Evolutionary conservation across 2,113 vertebrate genomes (phyloP).

Genomic region (Phaethon lepturus): DNA sequence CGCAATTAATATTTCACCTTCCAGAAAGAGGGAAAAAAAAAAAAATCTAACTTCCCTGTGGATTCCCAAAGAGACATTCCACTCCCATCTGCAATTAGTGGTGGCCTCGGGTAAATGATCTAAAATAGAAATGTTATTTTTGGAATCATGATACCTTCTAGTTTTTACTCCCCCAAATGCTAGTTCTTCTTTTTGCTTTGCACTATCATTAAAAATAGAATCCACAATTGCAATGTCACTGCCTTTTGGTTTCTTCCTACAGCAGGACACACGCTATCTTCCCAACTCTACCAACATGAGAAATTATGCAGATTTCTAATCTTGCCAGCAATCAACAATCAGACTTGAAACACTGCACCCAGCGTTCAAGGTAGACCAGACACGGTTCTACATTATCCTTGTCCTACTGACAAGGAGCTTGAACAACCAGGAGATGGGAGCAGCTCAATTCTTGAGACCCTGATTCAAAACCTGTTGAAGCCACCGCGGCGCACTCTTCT

Average conservation of each 20-base stretch:
- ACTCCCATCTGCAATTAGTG: neutral
- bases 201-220: constrained; percentile 23
- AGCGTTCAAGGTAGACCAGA: neutral
- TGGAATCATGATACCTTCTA: neutral
- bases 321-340: neutral
- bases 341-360: neutral
- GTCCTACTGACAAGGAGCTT: neutral
- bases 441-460: neutral
- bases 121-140: constrained; percentile 54
- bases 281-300: accelerated
- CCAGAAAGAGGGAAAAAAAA: neutral
- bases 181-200: neutral
- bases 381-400: neutral
- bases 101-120: neutral
- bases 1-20: constrained; percentile 45
- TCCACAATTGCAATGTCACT: neutral
- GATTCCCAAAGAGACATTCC: neutral
- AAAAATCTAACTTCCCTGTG: neutral
- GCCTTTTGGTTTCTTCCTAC: neutral
- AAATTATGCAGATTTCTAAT: neutral
- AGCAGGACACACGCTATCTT: neutral
- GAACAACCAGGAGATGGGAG: neutral
- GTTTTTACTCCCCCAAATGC: neutral
- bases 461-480: neutral
- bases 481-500: neutral